phyloP scores from a whole-genome alignment of 1,140 invertebrate genomes.

The Cydia amplana region DNA sequence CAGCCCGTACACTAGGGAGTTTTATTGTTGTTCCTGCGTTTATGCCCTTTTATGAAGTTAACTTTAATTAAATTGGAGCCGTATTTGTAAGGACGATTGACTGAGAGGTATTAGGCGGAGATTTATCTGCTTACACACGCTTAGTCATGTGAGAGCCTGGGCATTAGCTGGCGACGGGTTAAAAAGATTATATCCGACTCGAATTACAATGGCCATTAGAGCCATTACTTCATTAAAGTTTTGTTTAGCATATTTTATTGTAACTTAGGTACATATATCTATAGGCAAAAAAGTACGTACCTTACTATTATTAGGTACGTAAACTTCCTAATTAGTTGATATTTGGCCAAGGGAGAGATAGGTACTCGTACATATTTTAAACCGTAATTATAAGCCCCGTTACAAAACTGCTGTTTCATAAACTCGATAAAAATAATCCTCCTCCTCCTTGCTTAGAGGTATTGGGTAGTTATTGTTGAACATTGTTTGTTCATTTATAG shows the following conservation, averaged over 20 bases:
- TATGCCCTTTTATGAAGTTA: constrained; percentile 76
- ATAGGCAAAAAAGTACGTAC: too few species aligned
- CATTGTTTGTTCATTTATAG: too few species aligned
- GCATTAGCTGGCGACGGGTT: constrained; percentile 16
- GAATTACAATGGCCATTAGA: background rate
- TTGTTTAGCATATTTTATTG: background rate
- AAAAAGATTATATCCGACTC: constrained; percentile 21
- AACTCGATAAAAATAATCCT: too few species aligned
- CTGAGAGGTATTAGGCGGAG: constrained; percentile 66
- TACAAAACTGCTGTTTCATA: too few species aligned
- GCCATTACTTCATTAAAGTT: constrained; percentile 19
- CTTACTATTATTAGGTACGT: too few species aligned
- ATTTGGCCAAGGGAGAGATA: too few species aligned
- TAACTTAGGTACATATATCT: background rate
- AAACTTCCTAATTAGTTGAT: too few species aligned
- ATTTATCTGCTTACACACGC: constrained; percentile 65
- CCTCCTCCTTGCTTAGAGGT: too few species aligned
- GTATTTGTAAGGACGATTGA: constrained; percentile 72
- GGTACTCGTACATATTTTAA: too few species aligned
- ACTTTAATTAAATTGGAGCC: constrained; percentile 77
- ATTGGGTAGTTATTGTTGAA: too few species aligned
- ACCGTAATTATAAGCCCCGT: too few species aligned
- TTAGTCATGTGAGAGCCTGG: constrained; percentile 39
- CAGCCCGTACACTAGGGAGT: constrained; percentile 71
- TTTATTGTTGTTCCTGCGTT: constrained; percentile 74